Evolutionary conservation across 1,140 invertebrate genomes (phyloP), one percentile per base, ranked within the genome.

Genomic region (Conopomorpha cramerella): DNA sequence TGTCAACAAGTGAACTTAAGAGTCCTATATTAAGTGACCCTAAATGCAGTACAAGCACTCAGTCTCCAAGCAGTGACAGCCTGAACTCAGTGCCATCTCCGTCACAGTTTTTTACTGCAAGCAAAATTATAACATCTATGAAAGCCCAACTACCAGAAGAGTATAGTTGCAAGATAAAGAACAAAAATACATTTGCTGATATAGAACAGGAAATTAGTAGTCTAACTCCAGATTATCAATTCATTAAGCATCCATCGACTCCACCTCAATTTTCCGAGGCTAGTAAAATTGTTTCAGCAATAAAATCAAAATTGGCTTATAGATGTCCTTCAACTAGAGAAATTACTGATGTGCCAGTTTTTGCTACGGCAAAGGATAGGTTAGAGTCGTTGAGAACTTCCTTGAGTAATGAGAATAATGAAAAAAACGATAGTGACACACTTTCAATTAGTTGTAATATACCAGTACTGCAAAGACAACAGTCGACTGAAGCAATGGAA

Each of bases 121-220:
- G 66, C 34, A 74, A 74, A 56, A 72, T 74, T n/a, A 63, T 74
- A 39, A 61, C 57, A 10, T 61, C 70, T 2, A 74, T 74, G 65
- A 74, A 72, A 39, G 70, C 70, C 12, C 70, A 72, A 23, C 41
- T 74, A 25, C 59, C 65, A 16, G 70, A 74, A 34, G 54, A 74
- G 33, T 71, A 57, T 41, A 51, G 48, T 38, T 55, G 50, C 36
- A 74, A 57, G 41, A 40, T 40, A 14, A 66, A 58, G 38, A 63
- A 50, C n/a, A 72, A 66, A 41, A 55, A 70, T 34, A 66, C 63
- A 39, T 76, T 68, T 58, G 67, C 67, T 1, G 65, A 68, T 39
- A 76, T 76, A 14, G 67, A 76, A 41, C 51, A 71, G 13, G 64
- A 58, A 2, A 76, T 74, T 38, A 63, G 51, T 29, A 64, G 54